A percentile compares a stretch with the other conserved stretches of the same genome.
Evolutionary conservation across 2,797 vertebrate species (phyloP).

Genomic region (Siniperca scherzeri): DNA sequence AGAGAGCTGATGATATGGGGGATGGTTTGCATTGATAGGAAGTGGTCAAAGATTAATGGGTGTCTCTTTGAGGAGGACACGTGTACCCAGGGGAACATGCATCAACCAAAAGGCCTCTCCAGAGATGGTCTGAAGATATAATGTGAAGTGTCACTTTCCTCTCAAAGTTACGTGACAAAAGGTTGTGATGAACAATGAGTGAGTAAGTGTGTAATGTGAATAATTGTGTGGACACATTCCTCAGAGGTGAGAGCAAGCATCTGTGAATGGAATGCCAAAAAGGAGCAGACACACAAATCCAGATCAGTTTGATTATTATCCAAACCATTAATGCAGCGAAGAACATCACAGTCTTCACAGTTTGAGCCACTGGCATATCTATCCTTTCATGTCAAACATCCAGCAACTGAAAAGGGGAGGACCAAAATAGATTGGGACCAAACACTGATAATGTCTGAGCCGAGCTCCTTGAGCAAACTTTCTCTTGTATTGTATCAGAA

Average conservation of each 20-base stretch:
- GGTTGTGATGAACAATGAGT: slow-evolving; percentile 47
- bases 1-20: slow-evolving; percentile 70
- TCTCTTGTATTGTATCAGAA: slow-evolving; percentile 69
- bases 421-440: slow-evolving; percentile 67
- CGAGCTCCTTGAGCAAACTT: slow-evolving; percentile 72
- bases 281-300: slow-evolving; percentile 12
- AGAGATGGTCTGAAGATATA: slow-evolving; percentile 54
- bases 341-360: slow-evolving; percentile 38
- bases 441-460: slow-evolving; percentile 69
- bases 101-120: slow-evolving; percentile 62
- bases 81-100: slow-evolving; percentile 60
- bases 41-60: slow-evolving; percentile 75
- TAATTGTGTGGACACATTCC: slow-evolving; percentile 37
- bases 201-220: slow-evolving; percentile 37
- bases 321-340: slow-evolving; percentile 30
- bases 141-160: slow-evolving; percentile 65
- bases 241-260: slow-evolving; percentile 39
- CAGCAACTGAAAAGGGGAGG: slow-evolving; percentile 39
- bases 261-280: slow-evolving; percentile 45
- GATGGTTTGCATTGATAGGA: slow-evolving; percentile 75
- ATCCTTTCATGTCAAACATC: slow-evolving; percentile 63
- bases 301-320: slow-evolving; percentile 32
- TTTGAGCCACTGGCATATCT: slow-evolving; percentile 48
- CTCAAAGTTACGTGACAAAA: slow-evolving; percentile 63
- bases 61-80: slow-evolving; percentile 73